Percentiles rank a stretch among this genome's conserved stretches.
phyloP scores from a whole-genome alignment of 2,113 vertebrate species.

The Myiagra hebetior region DNA sequence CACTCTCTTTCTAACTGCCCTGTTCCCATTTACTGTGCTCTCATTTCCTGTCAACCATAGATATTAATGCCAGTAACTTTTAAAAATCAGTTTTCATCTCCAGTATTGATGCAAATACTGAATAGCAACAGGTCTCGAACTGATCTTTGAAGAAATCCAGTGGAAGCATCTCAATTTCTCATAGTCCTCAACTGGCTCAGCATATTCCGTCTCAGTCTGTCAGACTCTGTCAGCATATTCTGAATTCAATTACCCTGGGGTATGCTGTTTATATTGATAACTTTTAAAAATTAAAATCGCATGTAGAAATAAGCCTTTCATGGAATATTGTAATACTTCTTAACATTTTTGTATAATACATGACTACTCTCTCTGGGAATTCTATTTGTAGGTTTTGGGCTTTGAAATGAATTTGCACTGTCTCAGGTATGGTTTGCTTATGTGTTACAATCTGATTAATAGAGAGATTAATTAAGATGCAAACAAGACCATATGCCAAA shows the following conservation, averaged over 20 bases:
- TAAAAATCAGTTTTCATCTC: background rate
- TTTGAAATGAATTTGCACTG: background rate
- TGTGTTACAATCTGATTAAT: background rate
- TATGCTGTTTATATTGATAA: background rate
- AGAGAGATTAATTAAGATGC: background rate
- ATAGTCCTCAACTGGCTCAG: background rate
- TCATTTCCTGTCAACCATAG: background rate
- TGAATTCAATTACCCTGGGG: background rate
- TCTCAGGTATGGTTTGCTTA: background rate
- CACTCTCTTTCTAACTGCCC: background rate
- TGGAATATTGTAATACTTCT: background rate
- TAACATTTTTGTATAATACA: background rate
- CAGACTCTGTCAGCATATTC: background rate
- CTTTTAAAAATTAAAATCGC: background rate
- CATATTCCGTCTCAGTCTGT: too few species aligned
- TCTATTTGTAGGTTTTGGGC: background rate
- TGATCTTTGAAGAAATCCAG: background rate
- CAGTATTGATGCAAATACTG: background rate
- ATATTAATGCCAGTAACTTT: background rate
- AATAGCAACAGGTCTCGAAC: background rate
- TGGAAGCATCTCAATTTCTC: background rate
- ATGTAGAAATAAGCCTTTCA: background rate
- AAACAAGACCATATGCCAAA: background rate
- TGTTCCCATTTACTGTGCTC: background rate
- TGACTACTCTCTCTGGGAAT: background rate